phyloP scores from a whole-genome alignment of 2,113 vertebrate species.

The Erythrocercus mccallii region DNA sequence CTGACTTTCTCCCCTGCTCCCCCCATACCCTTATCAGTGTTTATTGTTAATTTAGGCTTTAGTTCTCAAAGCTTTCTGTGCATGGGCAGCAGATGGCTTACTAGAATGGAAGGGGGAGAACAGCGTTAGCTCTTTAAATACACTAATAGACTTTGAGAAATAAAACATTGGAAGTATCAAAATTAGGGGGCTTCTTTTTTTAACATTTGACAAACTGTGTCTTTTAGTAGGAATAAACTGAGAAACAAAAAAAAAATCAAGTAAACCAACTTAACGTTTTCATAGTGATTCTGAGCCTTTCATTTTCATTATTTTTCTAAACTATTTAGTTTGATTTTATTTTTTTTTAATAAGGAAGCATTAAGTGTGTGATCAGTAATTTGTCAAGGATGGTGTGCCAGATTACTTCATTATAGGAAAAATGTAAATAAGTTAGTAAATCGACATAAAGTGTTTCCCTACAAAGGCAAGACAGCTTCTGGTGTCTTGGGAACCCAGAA shows the following conservation, averaged over 20 bases:
- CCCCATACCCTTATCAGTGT: not conserved
- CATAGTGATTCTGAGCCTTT: not conserved
- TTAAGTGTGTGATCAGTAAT: not conserved
- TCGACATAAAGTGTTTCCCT: not conserved
- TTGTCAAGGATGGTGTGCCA: not conserved
- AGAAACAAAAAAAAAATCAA: not conserved
- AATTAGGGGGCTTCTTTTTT: not conserved
- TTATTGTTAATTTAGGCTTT: not conserved
- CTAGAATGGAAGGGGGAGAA: not conserved
- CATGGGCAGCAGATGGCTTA: not conserved
- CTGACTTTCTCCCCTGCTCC: not conserved
- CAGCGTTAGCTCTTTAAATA: not conserved
- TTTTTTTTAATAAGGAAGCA: not conserved
- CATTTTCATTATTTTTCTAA: not conserved
- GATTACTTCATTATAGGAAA: not conserved
- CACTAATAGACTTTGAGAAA: not conserved
- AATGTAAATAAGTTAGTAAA: not conserved
- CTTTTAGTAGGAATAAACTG: not conserved
- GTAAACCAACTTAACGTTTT: not conserved
- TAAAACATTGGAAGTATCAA: not conserved
- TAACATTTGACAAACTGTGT: not conserved
- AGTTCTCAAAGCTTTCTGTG: not conserved
- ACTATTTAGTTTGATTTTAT: not conserved
- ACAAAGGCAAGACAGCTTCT: not conserved
- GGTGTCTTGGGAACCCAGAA: not conserved